Percentiles rank a stretch among this genome's conserved stretches.
Evolutionary conservation across 2,797 vertebrate species (phyloP).

Genomic region (Urophycis tenuis): DNA sequence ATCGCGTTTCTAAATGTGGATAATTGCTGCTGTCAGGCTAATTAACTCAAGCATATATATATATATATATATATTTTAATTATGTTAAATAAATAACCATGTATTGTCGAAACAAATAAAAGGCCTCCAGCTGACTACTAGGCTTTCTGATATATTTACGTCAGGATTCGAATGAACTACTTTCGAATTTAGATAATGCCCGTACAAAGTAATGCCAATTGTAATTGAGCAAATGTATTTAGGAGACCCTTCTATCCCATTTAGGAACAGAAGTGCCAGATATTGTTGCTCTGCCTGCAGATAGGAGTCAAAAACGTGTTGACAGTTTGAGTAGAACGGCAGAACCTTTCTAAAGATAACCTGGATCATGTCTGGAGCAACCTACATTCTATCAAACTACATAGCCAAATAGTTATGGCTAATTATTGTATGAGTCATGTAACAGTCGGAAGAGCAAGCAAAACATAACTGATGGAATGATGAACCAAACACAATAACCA

Average conservation of each 20-base stretch:
- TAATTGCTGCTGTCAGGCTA: neutral
- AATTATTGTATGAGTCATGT: neutral
- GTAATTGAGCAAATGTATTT: neutral
- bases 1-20: neutral
- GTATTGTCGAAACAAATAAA: neutral
- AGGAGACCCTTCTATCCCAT: neutral
- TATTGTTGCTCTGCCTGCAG: neutral
- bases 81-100: too few species aligned
- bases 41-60: too few species aligned
- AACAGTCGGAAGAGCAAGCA: neutral
- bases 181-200: neutral
- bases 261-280: neutral
- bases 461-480: neutral
- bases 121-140: neutral
- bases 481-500: neutral
- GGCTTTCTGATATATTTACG: neutral
- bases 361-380: neutral
- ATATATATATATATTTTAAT: too few species aligned
- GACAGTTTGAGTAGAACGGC: neutral
- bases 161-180: neutral
- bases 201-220: neutral
- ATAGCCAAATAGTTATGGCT: neutral
- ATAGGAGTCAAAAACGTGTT: constrained; percentile 14
- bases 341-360: neutral
- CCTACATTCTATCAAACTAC: neutral